These are phyloP conservation scores for Sphaerophoria rueppellii DNA, from an alignment of 2,888 invertebrate genomes.

Conservation along the genomic window DNA sequence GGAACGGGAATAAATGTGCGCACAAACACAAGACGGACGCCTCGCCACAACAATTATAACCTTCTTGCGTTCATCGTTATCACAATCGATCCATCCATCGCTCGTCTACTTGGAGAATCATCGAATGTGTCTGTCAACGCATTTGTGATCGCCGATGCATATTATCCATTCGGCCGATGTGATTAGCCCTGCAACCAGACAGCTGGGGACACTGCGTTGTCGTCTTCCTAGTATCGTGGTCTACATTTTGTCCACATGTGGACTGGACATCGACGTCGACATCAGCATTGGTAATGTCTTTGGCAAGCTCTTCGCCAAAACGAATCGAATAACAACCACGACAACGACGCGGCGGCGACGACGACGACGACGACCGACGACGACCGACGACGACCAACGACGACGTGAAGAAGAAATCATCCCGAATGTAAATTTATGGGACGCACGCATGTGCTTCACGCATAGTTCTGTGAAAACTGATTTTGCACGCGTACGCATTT, in stretches of 20 bases:
- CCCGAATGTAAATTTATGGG: conserved; percentile 73
- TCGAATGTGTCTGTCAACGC: conserved; percentile 51
- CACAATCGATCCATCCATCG: conserved; percentile 28
- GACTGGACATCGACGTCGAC: conserved; percentile 27
- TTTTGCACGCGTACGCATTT: conserved; percentile 70
- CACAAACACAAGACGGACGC: conserved; percentile 52
- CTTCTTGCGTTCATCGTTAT: conserved; percentile 61
- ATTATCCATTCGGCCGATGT: neutral
- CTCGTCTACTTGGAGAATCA: conserved; percentile 55
- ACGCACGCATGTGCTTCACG: conserved; percentile 73
- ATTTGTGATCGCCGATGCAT: neutral
- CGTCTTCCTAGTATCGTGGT: conserved; percentile 71
- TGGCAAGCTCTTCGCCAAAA: neutral
- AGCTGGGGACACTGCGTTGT: conserved; percentile 59
- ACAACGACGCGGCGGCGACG: neutral
- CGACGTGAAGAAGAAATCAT: conserved; percentile 68
- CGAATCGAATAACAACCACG: neutral
- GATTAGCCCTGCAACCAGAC: conserved; percentile 45
- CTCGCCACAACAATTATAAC: conserved; percentile 69
- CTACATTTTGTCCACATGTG: conserved; percentile 63
- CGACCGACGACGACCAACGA: neutral
- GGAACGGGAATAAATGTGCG: conserved; percentile 64
- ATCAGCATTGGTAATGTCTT: conserved; percentile 45
- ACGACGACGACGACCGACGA: conserved; percentile 12
- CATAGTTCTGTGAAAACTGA: conserved; percentile 72